phyloP scores from a whole-genome alignment of 2,888 invertebrate genomes.

The Cryptophagus acutangulus region DNA sequence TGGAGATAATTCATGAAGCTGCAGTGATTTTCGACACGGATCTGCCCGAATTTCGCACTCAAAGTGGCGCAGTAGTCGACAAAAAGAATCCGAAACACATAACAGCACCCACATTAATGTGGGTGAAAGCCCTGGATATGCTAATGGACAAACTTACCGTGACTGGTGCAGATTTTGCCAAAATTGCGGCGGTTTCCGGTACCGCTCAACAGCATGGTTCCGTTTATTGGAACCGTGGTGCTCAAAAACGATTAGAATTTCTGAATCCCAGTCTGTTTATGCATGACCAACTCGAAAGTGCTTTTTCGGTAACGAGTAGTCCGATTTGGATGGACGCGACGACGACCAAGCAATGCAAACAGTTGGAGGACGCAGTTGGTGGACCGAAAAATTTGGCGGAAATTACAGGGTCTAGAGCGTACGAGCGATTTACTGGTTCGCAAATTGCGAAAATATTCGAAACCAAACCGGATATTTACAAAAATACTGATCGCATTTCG shows the following conservation, averaged over 20 bases:
- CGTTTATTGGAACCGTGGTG: slow-evolving; percentile 86
- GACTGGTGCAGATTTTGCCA: slow-evolving; percentile 76
- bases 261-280: slow-evolving; percentile 72
- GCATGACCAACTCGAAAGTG: slow-evolving; percentile 73
- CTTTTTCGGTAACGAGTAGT: slow-evolving; percentile 73
- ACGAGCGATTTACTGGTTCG: slow-evolving; percentile 87
- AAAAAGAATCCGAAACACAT: slow-evolving; percentile 54
- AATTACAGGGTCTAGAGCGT: slow-evolving; percentile 81
- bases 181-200: slow-evolving; percentile 81
- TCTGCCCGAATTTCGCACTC: slow-evolving; percentile 82
- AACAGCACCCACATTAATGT: slow-evolving; percentile 83
- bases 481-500: slow-evolving; percentile 80
- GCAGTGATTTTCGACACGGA: slow-evolving; percentile 87
- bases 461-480: slow-evolving; percentile 63
- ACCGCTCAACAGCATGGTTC: slow-evolving; percentile 98
- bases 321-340: slow-evolving; percentile 98
- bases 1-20: slow-evolving; percentile 70
- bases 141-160: slow-evolving; percentile 78
- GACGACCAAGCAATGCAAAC: slow-evolving; percentile 67
- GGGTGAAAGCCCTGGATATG: slow-evolving; percentile 93
- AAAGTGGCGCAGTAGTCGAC: slow-evolving; percentile 57
- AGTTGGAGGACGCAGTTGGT: slow-evolving; percentile 77
- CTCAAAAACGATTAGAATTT: slow-evolving; percentile 58
- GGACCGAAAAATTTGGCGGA: slow-evolving; percentile 67
- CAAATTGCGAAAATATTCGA: slow-evolving; percentile 88